Percentiles rank a stretch among this genome's conserved stretches.
Evolutionary conservation across 2,797 vertebrate species (phyloP).

Genomic region (Sebastes melanostomus): DNA sequence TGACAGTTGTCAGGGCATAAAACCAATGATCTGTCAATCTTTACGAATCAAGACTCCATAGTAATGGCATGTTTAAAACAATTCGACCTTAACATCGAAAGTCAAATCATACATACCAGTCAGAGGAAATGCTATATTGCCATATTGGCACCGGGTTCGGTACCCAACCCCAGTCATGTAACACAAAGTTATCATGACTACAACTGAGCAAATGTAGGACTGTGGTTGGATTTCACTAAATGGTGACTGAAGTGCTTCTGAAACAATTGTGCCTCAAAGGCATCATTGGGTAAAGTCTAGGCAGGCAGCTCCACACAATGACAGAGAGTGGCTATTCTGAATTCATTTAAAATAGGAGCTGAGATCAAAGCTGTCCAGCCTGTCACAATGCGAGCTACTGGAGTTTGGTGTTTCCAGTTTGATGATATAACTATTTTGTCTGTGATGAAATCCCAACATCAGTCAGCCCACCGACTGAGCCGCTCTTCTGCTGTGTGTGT

Average conservation of each 20-base stretch:
- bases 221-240: background rate
- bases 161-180: background rate
- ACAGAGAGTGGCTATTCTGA: constrained; percentile 36
- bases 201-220: background rate
- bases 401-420: constrained; percentile 30
- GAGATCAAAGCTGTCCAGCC: constrained; percentile 47
- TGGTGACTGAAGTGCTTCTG: background rate
- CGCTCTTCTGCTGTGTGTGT: background rate
- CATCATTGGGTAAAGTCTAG: constrained; percentile 35
- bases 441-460: constrained; percentile 48
- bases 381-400: constrained; percentile 30
- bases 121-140: too few species aligned
- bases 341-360: constrained; percentile 28
- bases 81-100: too few species aligned
- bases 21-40: too few species aligned
- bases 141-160: background rate
- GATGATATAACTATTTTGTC: constrained; percentile 49
- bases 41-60: too few species aligned
- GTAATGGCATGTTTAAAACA: too few species aligned
- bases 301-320: constrained; percentile 26
- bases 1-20: too few species aligned
- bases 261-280: constrained; percentile 33
- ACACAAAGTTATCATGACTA: background rate
- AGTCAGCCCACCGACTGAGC: constrained; percentile 34
- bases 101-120: too few species aligned